A percentile compares a stretch with the other conserved stretches of the same genome.
Conservation (phyloP, 30 jellyfish, hydroid and myxozoan species). For the Aurelia sp. region DNA sequence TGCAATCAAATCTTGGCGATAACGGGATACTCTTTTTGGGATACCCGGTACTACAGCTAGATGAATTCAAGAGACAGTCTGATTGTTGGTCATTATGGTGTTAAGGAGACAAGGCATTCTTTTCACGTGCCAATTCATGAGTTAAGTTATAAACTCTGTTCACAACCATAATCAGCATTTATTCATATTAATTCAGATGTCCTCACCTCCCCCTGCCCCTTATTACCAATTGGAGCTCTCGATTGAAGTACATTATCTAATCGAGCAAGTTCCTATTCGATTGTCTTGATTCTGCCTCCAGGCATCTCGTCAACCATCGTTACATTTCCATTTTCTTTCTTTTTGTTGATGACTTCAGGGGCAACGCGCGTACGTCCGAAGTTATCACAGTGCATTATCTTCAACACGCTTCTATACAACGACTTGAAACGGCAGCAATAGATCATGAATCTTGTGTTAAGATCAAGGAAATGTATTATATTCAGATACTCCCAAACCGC, state of each 20-base stretch:
- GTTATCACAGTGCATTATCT: slow-evolving; percentile 24
- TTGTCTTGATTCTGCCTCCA: neutral
- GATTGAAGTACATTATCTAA: no score
- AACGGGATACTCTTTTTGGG: no score
- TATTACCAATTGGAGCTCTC: neutral
- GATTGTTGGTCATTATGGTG: no score
- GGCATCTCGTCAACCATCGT: slow-evolving; percentile 46
- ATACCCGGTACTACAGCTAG: no score
- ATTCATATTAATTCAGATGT: no score
- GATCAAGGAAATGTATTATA: slow-evolving; percentile 38
- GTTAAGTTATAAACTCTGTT: no score
- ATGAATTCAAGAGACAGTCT: no score
- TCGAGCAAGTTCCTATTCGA: neutral
- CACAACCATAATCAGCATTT: no score
- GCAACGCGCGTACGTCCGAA: slow-evolving; percentile 22
- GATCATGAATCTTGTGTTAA: slow-evolving; percentile 50
- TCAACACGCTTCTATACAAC: slow-evolving; percentile 22
- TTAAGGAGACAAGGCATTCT: no score
- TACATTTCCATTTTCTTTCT: slow-evolving; percentile 47
- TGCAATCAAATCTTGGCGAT: no score
- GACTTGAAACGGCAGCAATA: slow-evolving; percentile 72
- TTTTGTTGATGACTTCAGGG: slow-evolving; percentile 10
- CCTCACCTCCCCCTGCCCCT: neutral
- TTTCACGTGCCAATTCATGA: no score
- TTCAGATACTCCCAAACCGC: slow-evolving; percentile 57